Percentiles rank a stretch among this genome's conserved stretches.
These are phyloP conservation scores for Lucinisca nassula DNA, from an alignment of 2,888 invertebrate genomes.

Conservation along the genomic window DNA sequence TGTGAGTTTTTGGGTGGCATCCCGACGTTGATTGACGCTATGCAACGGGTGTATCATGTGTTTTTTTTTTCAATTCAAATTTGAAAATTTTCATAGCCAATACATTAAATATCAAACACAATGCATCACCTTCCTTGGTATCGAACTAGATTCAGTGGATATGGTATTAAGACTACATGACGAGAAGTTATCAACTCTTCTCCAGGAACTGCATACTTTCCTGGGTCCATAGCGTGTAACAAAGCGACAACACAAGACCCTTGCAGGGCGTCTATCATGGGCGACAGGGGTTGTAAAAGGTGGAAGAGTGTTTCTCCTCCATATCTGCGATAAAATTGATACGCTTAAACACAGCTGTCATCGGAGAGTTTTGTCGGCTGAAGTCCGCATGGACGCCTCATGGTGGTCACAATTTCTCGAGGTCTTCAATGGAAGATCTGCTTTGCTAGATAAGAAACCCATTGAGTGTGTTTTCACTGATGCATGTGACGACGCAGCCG, in stretches of 20 bases:
- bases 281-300: no score
- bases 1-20: no score
- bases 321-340: not conserved
- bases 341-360: not conserved
- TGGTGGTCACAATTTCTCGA: not conserved
- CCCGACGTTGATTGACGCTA: no score
- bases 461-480: no score
- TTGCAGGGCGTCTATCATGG: no score
- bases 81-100: no score
- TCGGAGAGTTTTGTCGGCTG: not conserved
- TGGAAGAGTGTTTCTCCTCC: no score
- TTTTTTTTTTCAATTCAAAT: no score
- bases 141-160: not conserved
- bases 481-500: slow-evolving; percentile 27
- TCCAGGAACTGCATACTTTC: not conserved
- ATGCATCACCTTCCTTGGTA: not conserved
- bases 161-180: not conserved
- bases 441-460: not conserved
- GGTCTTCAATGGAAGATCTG: not conserved
- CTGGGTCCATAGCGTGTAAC: no score
- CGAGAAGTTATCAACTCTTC: not conserved
- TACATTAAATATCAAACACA: no score
- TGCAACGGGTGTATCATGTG: no score
- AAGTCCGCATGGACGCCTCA: not conserved
- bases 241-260: no score